Percentiles rank a stretch among this genome's conserved stretches.
phyloP scores from a whole-genome alignment of 2,113 vertebrate genomes.

The Ploceus nigricollis region DNA sequence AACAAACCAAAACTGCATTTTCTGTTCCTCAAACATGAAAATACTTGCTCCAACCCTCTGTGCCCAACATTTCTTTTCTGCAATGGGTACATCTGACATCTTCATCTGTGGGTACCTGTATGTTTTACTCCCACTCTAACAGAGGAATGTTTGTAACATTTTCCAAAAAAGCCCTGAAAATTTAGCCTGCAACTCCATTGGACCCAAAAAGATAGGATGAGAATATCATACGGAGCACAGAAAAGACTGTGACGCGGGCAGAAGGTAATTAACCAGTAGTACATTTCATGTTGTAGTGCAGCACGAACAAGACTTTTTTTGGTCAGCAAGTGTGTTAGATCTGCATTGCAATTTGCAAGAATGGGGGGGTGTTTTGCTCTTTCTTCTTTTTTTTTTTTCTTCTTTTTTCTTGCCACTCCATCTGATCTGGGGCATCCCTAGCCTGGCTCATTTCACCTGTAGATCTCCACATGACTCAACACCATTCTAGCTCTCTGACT shows the following conservation, averaged over 20 bases:
- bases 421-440: not conserved
- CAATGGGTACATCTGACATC: not conserved
- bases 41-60: not conserved
- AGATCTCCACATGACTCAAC: not conserved
- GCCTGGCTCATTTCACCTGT: not conserved
- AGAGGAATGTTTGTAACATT: no score
- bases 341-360: not conserved
- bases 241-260: not conserved
- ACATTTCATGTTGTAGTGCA: not conserved
- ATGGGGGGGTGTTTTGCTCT: fast-evolving
- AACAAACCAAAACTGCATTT: not conserved
- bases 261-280: not conserved
- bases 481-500: not conserved
- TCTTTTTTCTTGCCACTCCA: not conserved
- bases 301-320: not conserved
- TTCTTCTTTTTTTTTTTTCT: not conserved
- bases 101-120: not conserved
- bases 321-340: not conserved
- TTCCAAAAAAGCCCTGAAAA: not conserved
- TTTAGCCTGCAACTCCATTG: not conserved
- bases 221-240: not conserved
- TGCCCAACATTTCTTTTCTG: not conserved
- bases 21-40: not conserved
- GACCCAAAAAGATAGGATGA: not conserved
- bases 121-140: not conserved